Base-by-base conservation (phyloP, 2,888 invertebrate species). In the Brenthis ino region DNA sequence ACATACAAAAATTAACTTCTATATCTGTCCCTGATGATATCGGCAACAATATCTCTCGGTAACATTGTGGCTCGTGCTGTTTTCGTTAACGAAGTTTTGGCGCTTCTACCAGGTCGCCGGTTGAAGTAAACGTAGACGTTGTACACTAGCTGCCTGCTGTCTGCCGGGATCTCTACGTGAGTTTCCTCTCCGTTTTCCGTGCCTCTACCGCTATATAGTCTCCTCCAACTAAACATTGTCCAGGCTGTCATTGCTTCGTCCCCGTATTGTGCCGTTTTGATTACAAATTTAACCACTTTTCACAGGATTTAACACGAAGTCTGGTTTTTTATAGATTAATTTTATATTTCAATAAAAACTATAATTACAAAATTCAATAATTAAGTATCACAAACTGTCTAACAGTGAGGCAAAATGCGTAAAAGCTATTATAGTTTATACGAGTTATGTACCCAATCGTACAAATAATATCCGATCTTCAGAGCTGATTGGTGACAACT, bases 171-270 rank as follows among this genome's bases (percentile, higher is more conserved):
- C 63, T 91, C 90, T 43, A 86, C 84, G 24, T 81, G 79, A 14
- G 82, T 83, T 6, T 90, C 91, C 24, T 92, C 93, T 24, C 76
- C 79, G 12, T 73, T 80, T 57, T 89, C 91, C 5, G 76, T 83
- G 16, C 82, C 80, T 74, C 82, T 84, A 13, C 89, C 87, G 70
- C 79, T 91, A 79, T 92, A 92, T 56, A 92, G 78, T 77, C 93
- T 81, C 75, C 93, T 82, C 93, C 93, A 93, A 81, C 91, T 92
- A 73, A 93, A 93, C 93, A 93, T 93, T 60, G 93, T 93, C 93
- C 93, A 93, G 65, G 93, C 93, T 73, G 92, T 93, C 93, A 92
- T 93, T 69, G 93, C 91, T 80, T 91, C 81, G 85, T 91, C 87
- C 70, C 93, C 93, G 91, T 93, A 92, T 76, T 89, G 87, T 84